Evolutionary conservation across 2,797 vertebrate species (phyloP), one percentile per base, ranked within the genome.

Genomic region (Xyrichtys novacula): DNA sequence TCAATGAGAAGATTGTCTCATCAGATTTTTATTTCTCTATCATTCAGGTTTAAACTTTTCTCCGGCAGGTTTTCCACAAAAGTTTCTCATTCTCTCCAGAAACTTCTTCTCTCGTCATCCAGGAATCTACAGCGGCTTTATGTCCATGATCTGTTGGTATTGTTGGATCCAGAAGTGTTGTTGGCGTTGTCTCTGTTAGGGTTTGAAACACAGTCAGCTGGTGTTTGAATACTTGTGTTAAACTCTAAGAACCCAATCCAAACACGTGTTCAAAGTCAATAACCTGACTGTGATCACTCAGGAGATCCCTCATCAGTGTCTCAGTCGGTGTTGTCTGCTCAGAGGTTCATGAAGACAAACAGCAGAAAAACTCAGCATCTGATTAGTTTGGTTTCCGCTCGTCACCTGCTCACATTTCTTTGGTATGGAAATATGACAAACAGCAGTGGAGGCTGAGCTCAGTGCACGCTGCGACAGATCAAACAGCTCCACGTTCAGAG

Each of bases 111-210:
- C n/a, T 32, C 50, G 23, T 83, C 72, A 79, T 72, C 79, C 77
- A 84, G 83, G 83, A 79, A 63, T 79, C 74, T 58, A 32, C 50
- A 48, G 17, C 65, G 62, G 81, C 83, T 84, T 83, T 76, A 85
- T 85, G 77, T 71, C 52, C 77, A 85, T 80, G 65, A 69, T 72
- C 74, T 69, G 74, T 84, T 23, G 56, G 52, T 79, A 68, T 73
- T 39, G 70, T 84, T 71, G 67, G 62, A 61, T 75, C 38, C 74
- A 60, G 60, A 62, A 59, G 65, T 77, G 72, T 70, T 57, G 34
- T 62, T 70, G 67, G 60, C 54, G 19, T 58, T 65, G 54, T 43
- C 63, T 36, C 31, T 46, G 38, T 3, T 14, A 60, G 29, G 44
- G 31, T 44, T 58, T 23, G 14, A 28, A 25, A 28, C 17, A 29